These are phyloP conservation scores for Premnoplex brunnescens DNA, from an alignment of 2,797 vertebrate genomes.

Conservation along the genomic window DNA sequence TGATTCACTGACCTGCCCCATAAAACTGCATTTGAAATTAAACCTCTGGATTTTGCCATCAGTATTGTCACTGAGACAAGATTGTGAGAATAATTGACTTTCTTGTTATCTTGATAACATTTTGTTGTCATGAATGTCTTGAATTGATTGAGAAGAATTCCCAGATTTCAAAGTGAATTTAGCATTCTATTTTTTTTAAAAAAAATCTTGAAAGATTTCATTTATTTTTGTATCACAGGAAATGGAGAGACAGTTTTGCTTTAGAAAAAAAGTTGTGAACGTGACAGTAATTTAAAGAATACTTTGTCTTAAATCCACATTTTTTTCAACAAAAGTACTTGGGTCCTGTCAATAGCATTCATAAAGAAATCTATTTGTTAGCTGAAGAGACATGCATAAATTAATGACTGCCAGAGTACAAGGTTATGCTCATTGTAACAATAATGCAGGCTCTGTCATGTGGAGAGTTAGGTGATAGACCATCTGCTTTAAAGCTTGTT, in stretches of 20 bases:
- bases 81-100: background rate
- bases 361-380: background rate
- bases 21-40: background rate
- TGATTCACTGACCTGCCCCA: background rate
- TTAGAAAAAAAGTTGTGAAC: background rate
- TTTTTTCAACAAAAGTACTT: background rate
- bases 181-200: background rate
- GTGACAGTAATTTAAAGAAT: background rate
- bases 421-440: background rate
- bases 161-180: background rate
- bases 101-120: background rate
- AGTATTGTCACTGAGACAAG: background rate
- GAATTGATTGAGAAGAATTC: background rate
- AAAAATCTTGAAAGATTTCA: background rate
- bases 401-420: background rate
- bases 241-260: background rate
- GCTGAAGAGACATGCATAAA: background rate
- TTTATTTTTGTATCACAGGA: background rate
- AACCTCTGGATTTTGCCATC: background rate
- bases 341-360: background rate
- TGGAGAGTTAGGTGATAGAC: background rate
- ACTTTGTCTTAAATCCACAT: background rate
- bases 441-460: background rate
- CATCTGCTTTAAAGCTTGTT: fast-evolving
- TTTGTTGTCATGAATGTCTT: background rate